A percentile compares a stretch with the other conserved stretches of the same genome.
Evolutionary conservation across 53 echinoderm and acorn worm genomes (phyloP).

Genomic region (Paracentrotus lividus): DNA sequence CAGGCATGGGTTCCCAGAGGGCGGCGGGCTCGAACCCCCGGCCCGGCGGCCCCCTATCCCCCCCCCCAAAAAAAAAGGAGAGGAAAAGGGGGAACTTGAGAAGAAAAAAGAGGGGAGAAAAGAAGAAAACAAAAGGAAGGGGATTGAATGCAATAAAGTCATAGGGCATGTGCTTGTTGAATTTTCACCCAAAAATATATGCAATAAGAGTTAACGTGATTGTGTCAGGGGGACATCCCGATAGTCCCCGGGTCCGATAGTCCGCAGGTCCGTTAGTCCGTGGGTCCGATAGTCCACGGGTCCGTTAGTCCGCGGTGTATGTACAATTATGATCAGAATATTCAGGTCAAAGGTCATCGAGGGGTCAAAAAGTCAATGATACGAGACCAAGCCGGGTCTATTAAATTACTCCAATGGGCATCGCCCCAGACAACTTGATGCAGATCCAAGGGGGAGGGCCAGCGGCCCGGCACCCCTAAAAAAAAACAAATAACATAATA

Average conservation of each 20-base stretch:
- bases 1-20: no score
- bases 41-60: no score
- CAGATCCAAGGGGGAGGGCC: no score
- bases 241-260: no score
- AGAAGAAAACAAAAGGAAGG: neutral
- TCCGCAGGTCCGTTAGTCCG: neutral
- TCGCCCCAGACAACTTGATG: constrained; percentile 4
- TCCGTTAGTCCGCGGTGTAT: neutral
- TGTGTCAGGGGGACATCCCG: neutral
- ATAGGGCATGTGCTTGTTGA: neutral
- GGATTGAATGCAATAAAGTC: neutral
- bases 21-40: no score
- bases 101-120: neutral
- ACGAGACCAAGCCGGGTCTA: neutral
- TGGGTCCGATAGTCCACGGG: neutral
- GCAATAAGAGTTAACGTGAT: neutral
- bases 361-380: neutral
- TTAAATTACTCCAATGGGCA: neutral
- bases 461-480: no score
- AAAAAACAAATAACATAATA: no score
- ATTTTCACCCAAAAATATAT: neutral
- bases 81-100: neutral
- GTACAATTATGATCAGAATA: no score
- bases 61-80: neutral
- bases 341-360: no score